phyloP scores from a whole-genome alignment of 2,797 vertebrate species.

The Sternarchorhynchus goeldii region DNA sequence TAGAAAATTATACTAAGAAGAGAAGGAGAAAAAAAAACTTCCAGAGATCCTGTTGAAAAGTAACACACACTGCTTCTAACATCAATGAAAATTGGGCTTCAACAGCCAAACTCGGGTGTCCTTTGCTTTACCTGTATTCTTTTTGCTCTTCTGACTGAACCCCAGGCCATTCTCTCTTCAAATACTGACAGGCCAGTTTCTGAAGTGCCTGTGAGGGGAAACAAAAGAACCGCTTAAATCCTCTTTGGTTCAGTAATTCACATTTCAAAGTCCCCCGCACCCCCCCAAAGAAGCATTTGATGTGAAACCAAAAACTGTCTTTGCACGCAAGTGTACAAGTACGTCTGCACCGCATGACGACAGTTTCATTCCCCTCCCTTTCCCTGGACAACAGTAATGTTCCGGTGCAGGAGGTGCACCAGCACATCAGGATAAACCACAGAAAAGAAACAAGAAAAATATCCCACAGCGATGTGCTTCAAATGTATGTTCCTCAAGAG shows the following conservation, averaged over 20 bases:
- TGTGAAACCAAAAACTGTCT: neutral
- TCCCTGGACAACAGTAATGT: constrained; percentile 1
- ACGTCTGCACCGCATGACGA: neutral
- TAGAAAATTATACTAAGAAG: neutral
- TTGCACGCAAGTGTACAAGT: neutral
- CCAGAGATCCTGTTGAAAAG: neutral
- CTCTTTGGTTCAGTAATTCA: neutral
- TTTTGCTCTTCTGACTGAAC: constrained; percentile 79
- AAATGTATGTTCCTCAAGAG: constrained; percentile 12
- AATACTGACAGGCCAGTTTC: constrained; percentile 93
- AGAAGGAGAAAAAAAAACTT: neutral
- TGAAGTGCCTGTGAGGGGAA: constrained; percentile 83
- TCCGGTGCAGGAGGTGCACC: neutral
- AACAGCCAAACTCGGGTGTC: neutral
- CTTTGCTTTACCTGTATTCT: constrained; percentile 83
- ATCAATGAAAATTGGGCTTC: neutral
- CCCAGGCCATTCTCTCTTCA: constrained; percentile 94
- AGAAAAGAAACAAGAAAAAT: constrained; percentile 18
- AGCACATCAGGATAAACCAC: constrained; percentile 53
- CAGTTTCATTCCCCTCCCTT: neutral
- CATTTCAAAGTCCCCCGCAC: neutral
- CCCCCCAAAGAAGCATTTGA: neutral
- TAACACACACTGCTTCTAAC: neutral
- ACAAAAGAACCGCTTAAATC: neutral
- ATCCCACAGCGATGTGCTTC: neutral